Evolutionary conservation across 35 echinoderm and acorn worm species (phyloP), one percentile per base, ranked within the genome.

Genomic region (Apostichopus californicus): DNA sequence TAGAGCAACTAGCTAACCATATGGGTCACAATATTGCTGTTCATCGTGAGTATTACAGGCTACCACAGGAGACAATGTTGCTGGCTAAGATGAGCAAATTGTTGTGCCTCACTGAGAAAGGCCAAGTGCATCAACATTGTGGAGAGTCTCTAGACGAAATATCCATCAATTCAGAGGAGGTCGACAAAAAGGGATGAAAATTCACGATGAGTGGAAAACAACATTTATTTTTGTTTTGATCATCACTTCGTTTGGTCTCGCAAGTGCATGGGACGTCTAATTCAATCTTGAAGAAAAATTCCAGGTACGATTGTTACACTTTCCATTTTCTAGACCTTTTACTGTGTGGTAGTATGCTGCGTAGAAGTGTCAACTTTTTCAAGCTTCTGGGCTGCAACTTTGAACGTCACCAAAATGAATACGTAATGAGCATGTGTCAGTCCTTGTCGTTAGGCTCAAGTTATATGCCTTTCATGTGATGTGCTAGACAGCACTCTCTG

Each of bases 81-180:
- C 55, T 95, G 0, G 91, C 86, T 18, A 95, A 95, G 72, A 92
- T 95, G 21, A 80, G 92, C 8, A 93, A 87, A 81, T 71, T 93
- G 0, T 61, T 93, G 13, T 17, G 21, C 18, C 66, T 87, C 8
- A 65, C 92, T 24, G 54, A 65, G 77, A 55, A 23, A n/a, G 92
- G 73, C 5, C 34, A n/a, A 55, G 2, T 56, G 34, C 80, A 82
- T 82, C 3, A 55, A 52, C 14, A 12, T 11, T 52, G 55, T 5
- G 80, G 80, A 52, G 54, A 81, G 25, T 54, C 80, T 5, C 46
- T 82, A 9, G n/a, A n/a, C 6, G 80, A 82, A 11, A 26, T 82
- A 25, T 25, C 25, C 25, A 25, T 25, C 25, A 25, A 25, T 25
- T 25, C 25, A 25, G 25, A 25, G 25, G 25, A 25, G 25, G 25